phyloP scores from a whole-genome alignment of 2,113 vertebrate species.

The Cyphomyrus discorhynchus region DNA sequence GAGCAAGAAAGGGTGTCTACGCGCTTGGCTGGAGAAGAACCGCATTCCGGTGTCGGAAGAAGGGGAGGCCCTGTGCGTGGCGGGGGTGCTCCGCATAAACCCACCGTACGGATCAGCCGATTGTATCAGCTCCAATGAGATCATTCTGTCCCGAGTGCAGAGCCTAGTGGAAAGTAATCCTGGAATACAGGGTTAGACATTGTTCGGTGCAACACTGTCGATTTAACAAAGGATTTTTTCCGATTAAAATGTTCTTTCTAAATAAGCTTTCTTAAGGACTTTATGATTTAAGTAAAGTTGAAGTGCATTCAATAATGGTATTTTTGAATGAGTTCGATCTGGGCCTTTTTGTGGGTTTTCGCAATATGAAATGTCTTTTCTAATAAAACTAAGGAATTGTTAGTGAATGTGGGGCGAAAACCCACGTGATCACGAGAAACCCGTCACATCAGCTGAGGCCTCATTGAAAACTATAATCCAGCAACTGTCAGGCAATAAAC shows the following conservation, averaged over 20 bases:
- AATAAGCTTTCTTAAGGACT: not conserved
- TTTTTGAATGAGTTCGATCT: not conserved
- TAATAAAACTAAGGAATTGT: not conserved
- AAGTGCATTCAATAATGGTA: not conserved
- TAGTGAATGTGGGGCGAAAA: not conserved
- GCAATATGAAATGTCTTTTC: not conserved
- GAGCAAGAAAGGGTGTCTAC: slow-evolving; percentile 52
- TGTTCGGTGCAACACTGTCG: not conserved
- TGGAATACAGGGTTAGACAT: not conserved
- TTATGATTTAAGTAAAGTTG: not conserved
- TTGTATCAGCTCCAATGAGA: slow-evolving; percentile 82
- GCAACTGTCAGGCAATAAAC: not conserved
- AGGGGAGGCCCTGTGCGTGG: slow-evolving; percentile 63
- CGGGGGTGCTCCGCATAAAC: slow-evolving; percentile 68
- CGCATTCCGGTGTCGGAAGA: slow-evolving; percentile 71
- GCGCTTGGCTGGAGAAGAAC: slow-evolving; percentile 77
- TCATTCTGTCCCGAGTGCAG: slow-evolving; percentile 81
- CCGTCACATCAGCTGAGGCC: not conserved
- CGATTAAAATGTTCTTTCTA: not conserved
- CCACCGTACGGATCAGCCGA: slow-evolving; percentile 77
- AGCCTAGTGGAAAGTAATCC: slow-evolving; percentile 65
- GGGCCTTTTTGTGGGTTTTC: not conserved
- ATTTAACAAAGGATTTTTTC: not conserved
- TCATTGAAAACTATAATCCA: not conserved
- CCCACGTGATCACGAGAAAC: not conserved